phyloP scores from a whole-genome alignment of 2,113 vertebrate genomes.

The Todiramphus saurophagus region DNA sequence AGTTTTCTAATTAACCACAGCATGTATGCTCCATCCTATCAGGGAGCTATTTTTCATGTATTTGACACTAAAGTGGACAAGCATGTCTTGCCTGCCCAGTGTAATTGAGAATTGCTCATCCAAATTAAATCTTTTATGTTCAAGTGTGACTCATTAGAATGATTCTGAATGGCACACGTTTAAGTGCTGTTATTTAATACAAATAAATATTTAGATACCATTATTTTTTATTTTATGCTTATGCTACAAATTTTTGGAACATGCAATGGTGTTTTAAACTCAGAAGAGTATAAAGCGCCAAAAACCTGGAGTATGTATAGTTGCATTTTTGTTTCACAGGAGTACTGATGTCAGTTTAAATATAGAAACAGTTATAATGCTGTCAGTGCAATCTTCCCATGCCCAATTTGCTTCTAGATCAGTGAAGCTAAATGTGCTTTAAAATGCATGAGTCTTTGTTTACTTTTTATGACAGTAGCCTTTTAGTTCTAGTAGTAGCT shows the following conservation, averaged over 20 bases:
- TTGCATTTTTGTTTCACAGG: background rate
- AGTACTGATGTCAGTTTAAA: background rate
- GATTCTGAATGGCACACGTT: background rate
- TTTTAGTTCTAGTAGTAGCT: background rate
- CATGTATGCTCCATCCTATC: background rate
- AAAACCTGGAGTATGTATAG: background rate
- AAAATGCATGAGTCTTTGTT: conserved; percentile 38
- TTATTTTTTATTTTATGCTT: background rate
- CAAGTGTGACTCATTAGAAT: background rate
- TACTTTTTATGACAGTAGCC: conserved; percentile 12
- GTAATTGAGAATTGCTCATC: background rate
- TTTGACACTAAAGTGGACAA: background rate
- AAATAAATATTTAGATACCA: background rate
- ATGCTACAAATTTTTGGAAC: background rate
- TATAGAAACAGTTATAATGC: background rate
- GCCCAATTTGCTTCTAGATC: conserved; percentile 32
- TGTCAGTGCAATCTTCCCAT: background rate
- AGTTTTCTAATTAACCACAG: background rate
- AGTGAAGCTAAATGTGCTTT: conserved; percentile 30
- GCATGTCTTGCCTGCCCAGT: background rate
- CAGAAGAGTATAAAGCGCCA: background rate
- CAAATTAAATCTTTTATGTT: background rate
- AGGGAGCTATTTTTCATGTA: background rate
- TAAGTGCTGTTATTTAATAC: background rate
- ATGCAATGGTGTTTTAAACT: background rate